Conservation (phyloP, 64 coral and sea anemone genomes). For the Stichodactyla mertensii region DNA sequence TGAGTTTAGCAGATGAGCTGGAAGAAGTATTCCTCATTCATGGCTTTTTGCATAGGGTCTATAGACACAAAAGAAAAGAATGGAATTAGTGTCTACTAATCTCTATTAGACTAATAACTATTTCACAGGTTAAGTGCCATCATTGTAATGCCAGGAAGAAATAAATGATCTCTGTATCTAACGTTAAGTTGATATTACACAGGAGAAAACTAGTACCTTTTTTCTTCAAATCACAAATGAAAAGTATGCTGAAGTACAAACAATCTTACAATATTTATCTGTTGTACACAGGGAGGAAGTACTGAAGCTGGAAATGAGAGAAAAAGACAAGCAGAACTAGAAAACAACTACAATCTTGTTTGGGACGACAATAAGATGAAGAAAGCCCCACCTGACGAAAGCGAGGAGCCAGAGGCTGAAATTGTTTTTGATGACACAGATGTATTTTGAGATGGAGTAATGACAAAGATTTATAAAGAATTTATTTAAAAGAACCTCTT, state of each 20-base stretch:
- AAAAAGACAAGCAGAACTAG: constrained; percentile 45
- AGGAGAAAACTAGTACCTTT: no score
- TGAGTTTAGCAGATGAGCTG: no score
- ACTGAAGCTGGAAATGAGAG: constrained; percentile 38
- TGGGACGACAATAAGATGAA: constrained; percentile 43
- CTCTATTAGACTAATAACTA: no score
- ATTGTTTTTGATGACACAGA: constrained; percentile 31
- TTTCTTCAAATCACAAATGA: not conserved
- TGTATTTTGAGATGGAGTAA: not conserved
- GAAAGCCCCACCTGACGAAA: constrained; percentile 31
- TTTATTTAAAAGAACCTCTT: not conserved
- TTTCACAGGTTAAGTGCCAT: no score
- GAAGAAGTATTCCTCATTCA: no score
- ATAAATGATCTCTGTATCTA: no score
- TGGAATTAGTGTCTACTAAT: no score
- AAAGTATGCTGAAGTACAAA: no score
- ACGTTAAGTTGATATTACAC: no score
- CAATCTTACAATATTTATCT: not conserved
- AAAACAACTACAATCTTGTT: constrained; percentile 53
- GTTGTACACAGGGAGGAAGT: constrained; percentile 24
- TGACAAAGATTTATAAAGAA: not conserved
- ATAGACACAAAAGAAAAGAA: no score
- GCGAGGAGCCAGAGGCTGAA: constrained; percentile 46
- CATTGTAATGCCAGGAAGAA: no score
- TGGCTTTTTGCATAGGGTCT: no score